Conservation (phyloP, 2,113 vertebrate species). For the Opisthocomus hoazin region DNA sequence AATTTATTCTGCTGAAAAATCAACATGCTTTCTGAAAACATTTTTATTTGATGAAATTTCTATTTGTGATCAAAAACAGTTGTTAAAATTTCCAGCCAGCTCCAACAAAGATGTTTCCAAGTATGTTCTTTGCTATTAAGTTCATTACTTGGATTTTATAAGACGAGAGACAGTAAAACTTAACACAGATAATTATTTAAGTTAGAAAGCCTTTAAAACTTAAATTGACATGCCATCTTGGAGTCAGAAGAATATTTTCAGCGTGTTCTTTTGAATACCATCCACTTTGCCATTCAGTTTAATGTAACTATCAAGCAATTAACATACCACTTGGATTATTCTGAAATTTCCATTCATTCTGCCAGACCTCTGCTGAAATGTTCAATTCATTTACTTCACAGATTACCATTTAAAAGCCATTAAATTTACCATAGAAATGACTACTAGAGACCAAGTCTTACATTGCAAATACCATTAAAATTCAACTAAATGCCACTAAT, state of each 20-base stretch:
- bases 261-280: slow-evolving; percentile 2
- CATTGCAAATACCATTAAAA: neutral
- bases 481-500: slow-evolving; percentile 20
- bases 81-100: neutral
- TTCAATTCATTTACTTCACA: slow-evolving; percentile 7
- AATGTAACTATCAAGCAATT: slow-evolving; percentile 51
- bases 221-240: neutral
- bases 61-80: neutral
- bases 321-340: slow-evolving; percentile 11
- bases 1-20: neutral
- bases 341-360: slow-evolving; percentile 40
- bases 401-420: slow-evolving; percentile 43
- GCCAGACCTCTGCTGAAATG: slow-evolving; percentile 8
- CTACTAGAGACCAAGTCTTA: neutral
- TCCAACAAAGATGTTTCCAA: slow-evolving; percentile 41
- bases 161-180: slow-evolving; percentile 37
- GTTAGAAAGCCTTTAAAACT: slow-evolving; percentile 7
- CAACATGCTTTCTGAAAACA: neutral
- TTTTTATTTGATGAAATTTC: neutral
- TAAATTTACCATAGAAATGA: slow-evolving; percentile 8
- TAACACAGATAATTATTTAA: slow-evolving; percentile 31
- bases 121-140: slow-evolving; percentile 27
- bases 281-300: slow-evolving; percentile 34
- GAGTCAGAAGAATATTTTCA: neutral
- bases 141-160: slow-evolving; percentile 28